Percentiles rank a stretch among this genome's conserved stretches.
Evolutionary conservation across 2,113 vertebrate species (phyloP).

Genomic region (Rhombomys opimus): DNA sequence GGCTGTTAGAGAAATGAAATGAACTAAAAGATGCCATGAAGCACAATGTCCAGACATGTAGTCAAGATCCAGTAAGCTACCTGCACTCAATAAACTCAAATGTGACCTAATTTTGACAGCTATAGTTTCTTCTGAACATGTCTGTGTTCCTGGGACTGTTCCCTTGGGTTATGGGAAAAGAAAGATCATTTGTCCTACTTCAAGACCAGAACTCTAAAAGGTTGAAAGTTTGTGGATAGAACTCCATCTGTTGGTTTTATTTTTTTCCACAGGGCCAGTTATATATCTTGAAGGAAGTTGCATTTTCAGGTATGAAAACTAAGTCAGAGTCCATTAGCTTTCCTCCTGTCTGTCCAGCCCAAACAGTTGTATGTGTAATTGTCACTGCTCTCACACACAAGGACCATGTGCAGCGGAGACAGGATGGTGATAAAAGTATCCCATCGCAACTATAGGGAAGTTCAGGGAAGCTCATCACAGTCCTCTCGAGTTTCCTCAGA

Average conservation of each 20-base stretch:
- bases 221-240: background rate
- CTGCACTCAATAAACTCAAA: background rate
- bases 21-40: constrained; percentile 30
- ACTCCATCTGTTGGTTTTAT: constrained; percentile 27
- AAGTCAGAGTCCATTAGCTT: constrained; percentile 20
- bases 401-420: constrained; percentile 10
- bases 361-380: constrained; percentile 33
- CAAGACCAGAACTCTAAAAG: background rate
- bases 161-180: background rate
- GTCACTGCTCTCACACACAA: background rate
- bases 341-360: background rate
- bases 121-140: background rate
- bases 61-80: background rate
- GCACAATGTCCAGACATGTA: background rate
- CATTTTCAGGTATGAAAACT: constrained; percentile 27
- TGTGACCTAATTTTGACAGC: background rate
- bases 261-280: constrained; percentile 54
- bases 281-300: constrained; percentile 53
- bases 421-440: background rate
- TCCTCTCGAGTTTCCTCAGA: constrained; percentile 51
- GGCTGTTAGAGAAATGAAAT: constrained; percentile 43
- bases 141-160: background rate
- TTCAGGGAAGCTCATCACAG: constrained; percentile 43
- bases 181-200: background rate
- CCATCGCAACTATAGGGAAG: constrained; percentile 31